Evolutionary conservation across 2,888 invertebrate genomes (phyloP).

Genomic region (Unio delphinus): DNA sequence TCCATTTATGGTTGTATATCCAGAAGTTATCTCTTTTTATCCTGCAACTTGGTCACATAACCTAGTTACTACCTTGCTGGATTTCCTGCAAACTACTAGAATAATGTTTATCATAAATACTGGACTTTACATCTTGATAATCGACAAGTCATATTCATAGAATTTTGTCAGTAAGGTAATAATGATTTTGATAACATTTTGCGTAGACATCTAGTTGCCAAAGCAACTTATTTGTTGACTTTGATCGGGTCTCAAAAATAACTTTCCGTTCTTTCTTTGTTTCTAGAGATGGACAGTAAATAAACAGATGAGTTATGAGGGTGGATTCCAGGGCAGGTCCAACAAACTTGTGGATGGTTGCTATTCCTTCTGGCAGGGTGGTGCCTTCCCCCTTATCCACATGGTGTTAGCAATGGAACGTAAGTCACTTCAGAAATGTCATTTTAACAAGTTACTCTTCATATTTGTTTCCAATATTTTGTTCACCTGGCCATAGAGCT

Average conservation of each 20-base stretch:
- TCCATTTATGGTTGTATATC: too few relatives aligned
- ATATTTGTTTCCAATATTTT: too few relatives aligned
- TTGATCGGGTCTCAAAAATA: not conserved
- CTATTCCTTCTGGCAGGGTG: constrained; percentile 99
- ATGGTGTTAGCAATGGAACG: constrained; percentile 57
- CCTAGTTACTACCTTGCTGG: too few relatives aligned
- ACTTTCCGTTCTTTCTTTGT: not conserved
- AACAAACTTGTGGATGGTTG: constrained; percentile 99
- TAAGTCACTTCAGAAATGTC: constrained; percentile 11
- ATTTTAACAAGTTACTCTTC: too few relatives aligned
- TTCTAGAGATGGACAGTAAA: constrained; percentile 86
- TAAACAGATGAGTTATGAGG: constrained; percentile 93
- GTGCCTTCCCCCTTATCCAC: constrained; percentile 89
- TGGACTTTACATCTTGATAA: too few relatives aligned
- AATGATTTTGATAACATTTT: not conserved
- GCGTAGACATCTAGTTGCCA: not conserved
- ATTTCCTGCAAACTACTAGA: too few relatives aligned
- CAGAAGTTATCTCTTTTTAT: too few relatives aligned
- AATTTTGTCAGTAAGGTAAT: too few relatives aligned
- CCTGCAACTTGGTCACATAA: too few relatives aligned
- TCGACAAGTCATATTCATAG: too few relatives aligned
- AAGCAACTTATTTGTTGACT: not conserved
- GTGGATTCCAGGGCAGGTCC: constrained; percentile 95
- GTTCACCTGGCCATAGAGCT: too few relatives aligned
- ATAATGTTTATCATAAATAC: too few relatives aligned